Conservation (phyloP, 2,888 invertebrate genomes). For the Azorinus chamasolen region DNA sequence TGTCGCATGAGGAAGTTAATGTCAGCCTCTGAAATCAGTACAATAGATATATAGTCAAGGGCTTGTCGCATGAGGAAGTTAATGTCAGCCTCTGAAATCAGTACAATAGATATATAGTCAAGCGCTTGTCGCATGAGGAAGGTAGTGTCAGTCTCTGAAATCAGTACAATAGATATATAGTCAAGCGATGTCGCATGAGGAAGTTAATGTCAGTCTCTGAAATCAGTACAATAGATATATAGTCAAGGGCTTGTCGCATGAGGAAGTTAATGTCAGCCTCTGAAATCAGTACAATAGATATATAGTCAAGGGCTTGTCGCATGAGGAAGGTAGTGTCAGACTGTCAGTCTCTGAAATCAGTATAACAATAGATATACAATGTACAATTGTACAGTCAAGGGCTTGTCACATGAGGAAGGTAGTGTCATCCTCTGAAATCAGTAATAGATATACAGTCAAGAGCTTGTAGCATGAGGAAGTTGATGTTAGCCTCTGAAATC, state of each 20-base stretch:
- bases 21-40: slow-evolving; percentile 83
- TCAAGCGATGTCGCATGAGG: no score
- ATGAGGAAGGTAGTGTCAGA: slow-evolving; percentile 87
- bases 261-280: neutral
- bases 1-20: neutral
- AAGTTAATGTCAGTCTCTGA: slow-evolving; percentile 85
- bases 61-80: slow-evolving; percentile 87
- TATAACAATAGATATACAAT: neutral
- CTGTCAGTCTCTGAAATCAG: slow-evolving; percentile 69
- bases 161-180: no score
- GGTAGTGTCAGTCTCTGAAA: neutral
- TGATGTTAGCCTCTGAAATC: slow-evolving; percentile 82
- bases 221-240: neutral
- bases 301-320: slow-evolving; percentile 85
- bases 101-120: neutral
- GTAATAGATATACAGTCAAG: no score
- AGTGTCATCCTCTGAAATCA: neutral
- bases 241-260: neutral
- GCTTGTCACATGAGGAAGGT: neutral
- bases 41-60: slow-evolving; percentile 85
- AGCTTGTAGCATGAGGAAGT: slow-evolving; percentile 87
- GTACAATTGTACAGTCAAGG: no score
- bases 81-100: slow-evolving; percentile 78
- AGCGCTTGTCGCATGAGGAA: neutral
- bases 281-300: slow-evolving; percentile 86